Conservation (phyloP, 2,888 invertebrate species). For the Sericinus montela region DNA sequence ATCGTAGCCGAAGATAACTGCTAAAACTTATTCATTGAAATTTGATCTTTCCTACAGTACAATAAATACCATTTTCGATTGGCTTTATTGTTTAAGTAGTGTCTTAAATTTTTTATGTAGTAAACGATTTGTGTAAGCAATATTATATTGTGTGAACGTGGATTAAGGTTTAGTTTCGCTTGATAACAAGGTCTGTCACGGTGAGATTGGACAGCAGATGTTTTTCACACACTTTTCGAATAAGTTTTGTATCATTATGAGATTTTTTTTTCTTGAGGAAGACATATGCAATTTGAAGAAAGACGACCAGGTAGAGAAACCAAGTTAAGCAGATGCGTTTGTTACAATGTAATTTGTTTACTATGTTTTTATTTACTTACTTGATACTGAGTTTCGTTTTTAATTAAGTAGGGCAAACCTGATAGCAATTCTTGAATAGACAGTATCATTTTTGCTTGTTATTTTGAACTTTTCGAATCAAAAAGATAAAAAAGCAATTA, state of each 20-base stretch:
- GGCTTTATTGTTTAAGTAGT: neutral
- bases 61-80: neutral
- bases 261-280: constrained; percentile 66
- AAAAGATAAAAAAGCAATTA: no score
- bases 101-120: constrained; percentile 3
- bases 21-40: constrained; percentile 33
- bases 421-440: neutral
- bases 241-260: constrained; percentile 66
- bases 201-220: constrained; percentile 54
- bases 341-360: constrained; percentile 10
- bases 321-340: constrained; percentile 44
- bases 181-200: constrained; percentile 19
- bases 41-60: constrained; percentile 6
- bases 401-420: neutral
- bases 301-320: constrained; percentile 58
- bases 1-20: constrained; percentile 45
- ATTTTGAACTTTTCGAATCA: neutral
- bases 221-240: constrained; percentile 63
- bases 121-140: neutral
- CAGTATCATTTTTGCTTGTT: neutral
- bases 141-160: neutral
- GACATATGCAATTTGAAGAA: constrained; percentile 55
- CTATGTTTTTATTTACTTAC: constrained; percentile 6
- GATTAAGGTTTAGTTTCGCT: constrained; percentile 26
- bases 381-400: constrained; percentile 1